Percentiles rank a stretch among this genome's conserved stretches.
Evolutionary conservation across 2,113 vertebrate genomes (phyloP).

Genomic region (Numida meleagris): DNA sequence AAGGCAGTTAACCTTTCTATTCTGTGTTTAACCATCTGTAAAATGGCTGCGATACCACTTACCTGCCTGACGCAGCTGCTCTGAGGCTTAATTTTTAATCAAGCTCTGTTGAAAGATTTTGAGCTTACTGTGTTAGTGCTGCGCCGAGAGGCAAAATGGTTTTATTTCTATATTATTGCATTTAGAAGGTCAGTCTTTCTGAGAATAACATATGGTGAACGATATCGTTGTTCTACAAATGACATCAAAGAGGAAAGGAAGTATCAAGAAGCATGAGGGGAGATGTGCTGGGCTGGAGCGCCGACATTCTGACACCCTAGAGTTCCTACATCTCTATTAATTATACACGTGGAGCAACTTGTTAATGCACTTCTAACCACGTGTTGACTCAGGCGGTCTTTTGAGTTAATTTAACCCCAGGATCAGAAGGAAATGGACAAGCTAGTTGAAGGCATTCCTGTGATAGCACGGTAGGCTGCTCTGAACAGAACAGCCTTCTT

Average conservation of each 20-base stretch:
- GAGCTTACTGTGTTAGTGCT: background rate
- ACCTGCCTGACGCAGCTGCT: slow-evolving; percentile 17
- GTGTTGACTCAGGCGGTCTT: background rate
- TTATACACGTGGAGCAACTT: slow-evolving; percentile 59
- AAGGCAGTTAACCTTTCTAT: slow-evolving; percentile 51
- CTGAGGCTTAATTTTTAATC: slow-evolving; percentile 63
- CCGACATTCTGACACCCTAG: slow-evolving; percentile 25
- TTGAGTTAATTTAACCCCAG: background rate
- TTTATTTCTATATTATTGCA: background rate
- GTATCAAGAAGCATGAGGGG: background rate
- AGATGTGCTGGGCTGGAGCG: background rate
- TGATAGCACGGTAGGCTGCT: background rate
- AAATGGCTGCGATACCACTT: slow-evolving; percentile 48
- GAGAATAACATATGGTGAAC: background rate
- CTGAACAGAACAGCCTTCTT: background rate
- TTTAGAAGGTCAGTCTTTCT: background rate
- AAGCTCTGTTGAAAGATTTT: background rate
- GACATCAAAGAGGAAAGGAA: background rate
- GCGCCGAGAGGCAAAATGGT: background rate
- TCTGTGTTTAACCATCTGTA: slow-evolving; percentile 47
- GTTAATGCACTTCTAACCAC: slow-evolving; percentile 56
- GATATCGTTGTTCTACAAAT: background rate
- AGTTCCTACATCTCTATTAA: slow-evolving; percentile 32
- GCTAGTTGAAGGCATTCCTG: background rate
- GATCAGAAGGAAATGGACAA: background rate